Percentiles rank a stretch among this genome's conserved stretches.
Evolutionary conservation across 2,797 vertebrate species (phyloP).

Genomic region (Anguilla megastoma): DNA sequence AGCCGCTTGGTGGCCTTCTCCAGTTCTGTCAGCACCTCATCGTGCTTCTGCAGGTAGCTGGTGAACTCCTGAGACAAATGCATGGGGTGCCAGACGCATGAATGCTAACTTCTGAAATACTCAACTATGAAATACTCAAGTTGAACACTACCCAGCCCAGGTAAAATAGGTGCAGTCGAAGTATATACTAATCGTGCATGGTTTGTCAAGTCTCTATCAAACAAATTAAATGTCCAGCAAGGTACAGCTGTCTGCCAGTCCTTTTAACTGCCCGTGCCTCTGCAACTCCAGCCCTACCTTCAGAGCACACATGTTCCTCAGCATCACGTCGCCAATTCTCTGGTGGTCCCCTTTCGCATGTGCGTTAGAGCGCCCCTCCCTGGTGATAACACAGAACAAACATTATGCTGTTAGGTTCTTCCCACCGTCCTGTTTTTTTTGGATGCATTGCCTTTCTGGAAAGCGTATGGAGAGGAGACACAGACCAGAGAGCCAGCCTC

Average conservation of each 20-base stretch:
- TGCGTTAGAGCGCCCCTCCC: constrained; percentile 84
- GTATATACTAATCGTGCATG: neutral
- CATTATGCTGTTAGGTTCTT: neutral
- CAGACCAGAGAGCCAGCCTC: constrained; percentile 89
- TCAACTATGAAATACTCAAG: neutral
- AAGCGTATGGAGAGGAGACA: neutral
- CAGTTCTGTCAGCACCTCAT: constrained; percentile 86
- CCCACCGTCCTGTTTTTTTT: neutral
- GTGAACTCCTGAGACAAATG: constrained; percentile 77
- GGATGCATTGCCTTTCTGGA: too few relatives aligned
- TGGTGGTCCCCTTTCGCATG: constrained; percentile 80
- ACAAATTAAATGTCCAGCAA: neutral
- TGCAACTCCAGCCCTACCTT: constrained; percentile 73
- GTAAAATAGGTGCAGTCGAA: neutral
- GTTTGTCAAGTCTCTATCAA: neutral
- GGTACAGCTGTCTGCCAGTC: neutral
- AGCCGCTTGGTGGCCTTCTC: constrained; percentile 83
- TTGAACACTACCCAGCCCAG: neutral
- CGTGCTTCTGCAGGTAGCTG: constrained; percentile 83
- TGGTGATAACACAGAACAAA: constrained; percentile 49
- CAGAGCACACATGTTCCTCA: constrained; percentile 84
- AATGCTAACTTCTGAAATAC: neutral
- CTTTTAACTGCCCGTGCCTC: neutral
- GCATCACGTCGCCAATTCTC: constrained; percentile 91
- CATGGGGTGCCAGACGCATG: neutral